These are phyloP conservation scores for Gasteruption jaculator DNA, from an alignment of 2,888 invertebrate species.

Conservation along the genomic window DNA sequence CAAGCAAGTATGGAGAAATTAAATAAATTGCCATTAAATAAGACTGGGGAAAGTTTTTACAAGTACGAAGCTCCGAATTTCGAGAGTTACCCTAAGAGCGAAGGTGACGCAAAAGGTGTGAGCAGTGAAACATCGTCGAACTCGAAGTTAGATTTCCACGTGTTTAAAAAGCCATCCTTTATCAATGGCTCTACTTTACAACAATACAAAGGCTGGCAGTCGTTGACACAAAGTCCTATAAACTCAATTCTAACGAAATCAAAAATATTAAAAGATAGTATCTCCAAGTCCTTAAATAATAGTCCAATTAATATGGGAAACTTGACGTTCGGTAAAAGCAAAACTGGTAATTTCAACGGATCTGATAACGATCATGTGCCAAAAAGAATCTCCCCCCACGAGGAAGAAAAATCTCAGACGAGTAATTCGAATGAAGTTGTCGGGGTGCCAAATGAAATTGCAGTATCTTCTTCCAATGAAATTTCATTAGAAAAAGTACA, in stretches of 20 bases:
- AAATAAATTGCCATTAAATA: conserved; percentile 54
- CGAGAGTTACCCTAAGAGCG: no score
- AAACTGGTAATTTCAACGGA: conserved; percentile 10
- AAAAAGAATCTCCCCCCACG: conserved; percentile 21
- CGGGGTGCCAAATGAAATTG: background rate
- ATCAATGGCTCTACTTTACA: no score
- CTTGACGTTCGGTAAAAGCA: conserved; percentile 28
- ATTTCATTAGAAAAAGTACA: conserved; percentile 14
- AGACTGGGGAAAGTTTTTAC: no score
- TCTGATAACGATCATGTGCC: conserved; percentile 21
- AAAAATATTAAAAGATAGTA: conserved; percentile 32
- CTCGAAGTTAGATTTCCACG: no score
- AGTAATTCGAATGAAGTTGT: conserved; percentile 15
- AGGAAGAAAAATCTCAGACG: conserved; percentile 19
- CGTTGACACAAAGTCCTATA: conserved; percentile 36
- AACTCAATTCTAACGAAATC: conserved; percentile 37
- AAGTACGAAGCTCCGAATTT: no score
- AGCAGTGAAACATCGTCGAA: no score
- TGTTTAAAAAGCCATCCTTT: no score
- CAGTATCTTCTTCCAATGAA: conserved; percentile 10
- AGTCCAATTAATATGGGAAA: conserved; percentile 37
- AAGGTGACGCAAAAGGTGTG: no score
- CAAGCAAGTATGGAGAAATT: conserved; percentile 75
- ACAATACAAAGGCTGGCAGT: conserved; percentile 23
- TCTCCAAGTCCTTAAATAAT: conserved; percentile 38